phyloP scores from a whole-genome alignment of 2,888 invertebrate genomes.

The Adelognathus sp. region DNA sequence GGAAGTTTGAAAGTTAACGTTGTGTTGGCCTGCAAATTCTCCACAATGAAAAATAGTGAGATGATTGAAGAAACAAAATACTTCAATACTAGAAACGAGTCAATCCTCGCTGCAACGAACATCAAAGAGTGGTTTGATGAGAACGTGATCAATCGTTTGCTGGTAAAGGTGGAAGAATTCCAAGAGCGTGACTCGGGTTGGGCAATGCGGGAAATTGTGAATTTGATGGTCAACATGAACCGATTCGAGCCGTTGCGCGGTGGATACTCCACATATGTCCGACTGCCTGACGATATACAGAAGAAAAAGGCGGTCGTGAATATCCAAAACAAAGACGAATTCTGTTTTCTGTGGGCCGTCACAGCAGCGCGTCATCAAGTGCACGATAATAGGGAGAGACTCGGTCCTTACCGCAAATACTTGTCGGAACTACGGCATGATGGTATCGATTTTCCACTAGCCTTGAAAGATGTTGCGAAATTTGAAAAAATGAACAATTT shows the following conservation, averaged over 20 bases:
- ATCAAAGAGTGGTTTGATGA: constrained; percentile 11
- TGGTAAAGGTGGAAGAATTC: constrained; percentile 54
- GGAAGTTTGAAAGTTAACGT: constrained; percentile 43
- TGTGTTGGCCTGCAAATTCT: constrained; percentile 28
- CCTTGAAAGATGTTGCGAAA: constrained; percentile 42
- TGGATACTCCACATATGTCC: constrained; percentile 50
- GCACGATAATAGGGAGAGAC: constrained; percentile 10
- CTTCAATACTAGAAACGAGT: constrained; percentile 27
- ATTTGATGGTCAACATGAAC: constrained; percentile 60
- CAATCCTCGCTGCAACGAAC: not conserved
- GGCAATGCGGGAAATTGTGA: constrained; percentile 57
- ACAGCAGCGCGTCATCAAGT: constrained; percentile 58
- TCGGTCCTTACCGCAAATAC: constrained; percentile 57
- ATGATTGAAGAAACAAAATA: constrained; percentile 32
- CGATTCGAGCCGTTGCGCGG: constrained; percentile 51
- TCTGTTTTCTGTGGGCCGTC: constrained; percentile 61
- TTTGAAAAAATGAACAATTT: constrained; percentile 58
- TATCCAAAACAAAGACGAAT: constrained; percentile 60
- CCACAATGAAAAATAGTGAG: not conserved
- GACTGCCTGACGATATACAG: constrained; percentile 56
- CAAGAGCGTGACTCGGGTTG: constrained; percentile 57
- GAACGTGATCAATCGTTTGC: not conserved
- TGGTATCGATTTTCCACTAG: constrained; percentile 56
- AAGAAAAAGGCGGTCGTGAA: constrained; percentile 62
- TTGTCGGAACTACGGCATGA: constrained; percentile 55